A percentile compares a stretch with the other conserved stretches of the same genome.
These are phyloP conservation scores for Rhogogaster chlorosoma DNA, from an alignment of 2,888 invertebrate species.

Conservation along the genomic window DNA sequence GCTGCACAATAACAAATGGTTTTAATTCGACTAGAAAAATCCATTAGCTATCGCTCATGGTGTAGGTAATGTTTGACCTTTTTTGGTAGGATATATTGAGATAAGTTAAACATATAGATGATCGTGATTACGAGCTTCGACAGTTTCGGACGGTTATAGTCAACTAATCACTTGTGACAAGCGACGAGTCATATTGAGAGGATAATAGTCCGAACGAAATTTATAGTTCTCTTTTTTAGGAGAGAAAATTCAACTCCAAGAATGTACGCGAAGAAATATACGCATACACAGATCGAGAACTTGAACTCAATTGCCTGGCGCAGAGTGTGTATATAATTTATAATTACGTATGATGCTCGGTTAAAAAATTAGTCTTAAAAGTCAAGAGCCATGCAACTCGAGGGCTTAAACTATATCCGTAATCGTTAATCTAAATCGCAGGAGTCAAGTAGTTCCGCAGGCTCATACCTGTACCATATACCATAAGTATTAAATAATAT, in stretches of 20 bases:
- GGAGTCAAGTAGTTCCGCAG: constrained; percentile 5
- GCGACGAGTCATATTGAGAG: neutral
- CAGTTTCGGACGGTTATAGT: neutral
- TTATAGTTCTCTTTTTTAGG: neutral
- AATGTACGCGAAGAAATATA: neutral
- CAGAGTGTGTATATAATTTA: neutral
- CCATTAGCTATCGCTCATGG: neutral
- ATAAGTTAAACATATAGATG: neutral
- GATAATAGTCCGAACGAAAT: neutral
- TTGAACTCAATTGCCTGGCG: neutral
- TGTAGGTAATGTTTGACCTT: neutral
- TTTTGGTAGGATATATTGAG: neutral
- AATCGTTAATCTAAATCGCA: neutral
- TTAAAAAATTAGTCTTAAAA: neutral
- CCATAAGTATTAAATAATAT: neutral
- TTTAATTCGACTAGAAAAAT: neutral
- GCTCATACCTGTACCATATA: neutral
- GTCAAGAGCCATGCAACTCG: neutral
- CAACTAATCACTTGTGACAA: constrained; percentile 8
- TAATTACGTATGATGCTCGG: neutral
- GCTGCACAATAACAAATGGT: neutral
- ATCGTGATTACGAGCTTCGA: neutral
- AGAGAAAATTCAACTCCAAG: neutral
- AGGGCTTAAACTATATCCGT: neutral
- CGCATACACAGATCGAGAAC: too few relatives aligned